Percentiles rank a stretch among this genome's conserved stretches.
Conservation (phyloP, 2,113 vertebrate species). For the Gymnogyps californianus region DNA sequence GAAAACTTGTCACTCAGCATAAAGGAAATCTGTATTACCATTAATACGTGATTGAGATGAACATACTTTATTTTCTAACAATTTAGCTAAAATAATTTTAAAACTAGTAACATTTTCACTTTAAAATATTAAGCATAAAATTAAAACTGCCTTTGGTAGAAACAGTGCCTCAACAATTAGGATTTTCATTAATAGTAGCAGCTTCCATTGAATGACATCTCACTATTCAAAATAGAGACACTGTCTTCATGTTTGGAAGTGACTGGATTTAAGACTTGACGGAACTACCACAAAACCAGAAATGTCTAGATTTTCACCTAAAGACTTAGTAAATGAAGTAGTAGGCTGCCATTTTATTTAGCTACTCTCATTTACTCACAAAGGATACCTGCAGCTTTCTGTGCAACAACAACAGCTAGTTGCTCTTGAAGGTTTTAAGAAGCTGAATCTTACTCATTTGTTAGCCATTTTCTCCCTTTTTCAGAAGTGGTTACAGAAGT, state of each 20-base stretch:
- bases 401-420: neutral
- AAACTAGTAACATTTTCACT: neutral
- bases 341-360: neutral
- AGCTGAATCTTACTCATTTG: neutral
- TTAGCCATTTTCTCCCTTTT: neutral
- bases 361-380: neutral
- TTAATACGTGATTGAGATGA: accelerated
- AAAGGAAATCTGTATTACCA: neutral
- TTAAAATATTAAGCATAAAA: neutral
- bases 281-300: neutral
- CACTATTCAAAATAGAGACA: neutral
- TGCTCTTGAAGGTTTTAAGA: neutral
- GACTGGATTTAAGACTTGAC: neutral
- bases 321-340: neutral
- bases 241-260: neutral
- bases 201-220: neutral
- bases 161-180: neutral
- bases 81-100: neutral
- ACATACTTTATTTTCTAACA: neutral
- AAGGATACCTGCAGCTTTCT: neutral
- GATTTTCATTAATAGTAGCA: neutral
- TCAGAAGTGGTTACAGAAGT: neutral
- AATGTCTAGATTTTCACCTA: neutral
- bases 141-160: neutral
- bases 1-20: neutral